phyloP scores from a whole-genome alignment of 2,113 vertebrate genomes.

The Cichladusa arquata region DNA sequence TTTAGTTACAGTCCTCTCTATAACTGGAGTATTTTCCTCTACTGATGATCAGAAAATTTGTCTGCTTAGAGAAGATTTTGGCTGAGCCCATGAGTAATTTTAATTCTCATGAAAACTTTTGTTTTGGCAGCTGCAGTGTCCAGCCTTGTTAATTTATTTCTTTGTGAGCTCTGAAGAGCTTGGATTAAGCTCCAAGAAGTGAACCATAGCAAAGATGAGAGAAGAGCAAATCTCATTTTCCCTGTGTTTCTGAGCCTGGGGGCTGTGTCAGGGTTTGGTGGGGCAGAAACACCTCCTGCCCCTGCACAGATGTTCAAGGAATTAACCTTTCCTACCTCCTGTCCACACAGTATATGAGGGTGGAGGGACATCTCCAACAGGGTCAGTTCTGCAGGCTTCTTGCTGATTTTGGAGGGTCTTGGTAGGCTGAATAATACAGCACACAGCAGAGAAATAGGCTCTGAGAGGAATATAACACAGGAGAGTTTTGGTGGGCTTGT shows the following conservation, averaged over 20 bases:
- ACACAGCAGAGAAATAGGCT: background rate
- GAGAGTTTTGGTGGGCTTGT: background rate
- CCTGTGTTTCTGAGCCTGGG: background rate
- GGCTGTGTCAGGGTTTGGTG: background rate
- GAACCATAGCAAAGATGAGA: background rate
- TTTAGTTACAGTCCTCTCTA: background rate
- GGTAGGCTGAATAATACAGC: background rate
- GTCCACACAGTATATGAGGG: background rate
- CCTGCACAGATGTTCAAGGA: background rate
- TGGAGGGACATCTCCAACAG: background rate
- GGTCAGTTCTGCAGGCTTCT: background rate
- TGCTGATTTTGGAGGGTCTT: background rate
- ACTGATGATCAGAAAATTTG: background rate
- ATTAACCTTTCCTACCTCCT: background rate
- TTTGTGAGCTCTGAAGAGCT: background rate
- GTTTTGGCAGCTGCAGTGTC: background rate
- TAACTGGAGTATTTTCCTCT: background rate
- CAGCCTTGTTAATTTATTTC: background rate
- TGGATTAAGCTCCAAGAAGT: background rate
- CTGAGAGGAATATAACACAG: background rate
- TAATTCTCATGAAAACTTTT: background rate
- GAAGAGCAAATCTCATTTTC: background rate
- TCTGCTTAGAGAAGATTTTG: background rate
- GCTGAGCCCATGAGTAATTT: background rate
- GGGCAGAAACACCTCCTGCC: background rate